Evolutionary conservation across 2,113 vertebrate genomes (phyloP).

Genomic region (Saguinus imperator): DNA sequence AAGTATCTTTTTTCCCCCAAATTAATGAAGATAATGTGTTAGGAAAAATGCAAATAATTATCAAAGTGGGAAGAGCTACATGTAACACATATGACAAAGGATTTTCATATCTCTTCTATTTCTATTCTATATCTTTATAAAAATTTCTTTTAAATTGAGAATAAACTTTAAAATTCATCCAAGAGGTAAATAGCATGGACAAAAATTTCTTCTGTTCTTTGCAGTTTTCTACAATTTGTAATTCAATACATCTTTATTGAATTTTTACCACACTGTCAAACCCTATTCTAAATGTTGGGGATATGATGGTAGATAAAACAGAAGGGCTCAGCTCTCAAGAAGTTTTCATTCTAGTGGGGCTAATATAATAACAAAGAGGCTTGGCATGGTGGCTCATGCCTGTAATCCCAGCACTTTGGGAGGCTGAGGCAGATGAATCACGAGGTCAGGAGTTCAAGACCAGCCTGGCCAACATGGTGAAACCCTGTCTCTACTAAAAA

Average conservation of each 20-base stretch:
- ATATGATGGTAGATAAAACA: background rate
- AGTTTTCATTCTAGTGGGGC: background rate
- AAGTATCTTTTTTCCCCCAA: background rate
- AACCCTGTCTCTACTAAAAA: no score
- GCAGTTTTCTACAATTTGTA: background rate
- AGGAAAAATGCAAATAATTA: background rate
- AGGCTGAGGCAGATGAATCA: no score
- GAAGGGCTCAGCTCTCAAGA: background rate
- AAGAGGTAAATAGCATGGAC: background rate
- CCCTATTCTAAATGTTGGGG: background rate
- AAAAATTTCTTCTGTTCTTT: slow-evolving; percentile 4
- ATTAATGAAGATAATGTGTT: background rate
- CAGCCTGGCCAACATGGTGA: no score
- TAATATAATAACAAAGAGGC: background rate
- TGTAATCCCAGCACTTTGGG: no score
- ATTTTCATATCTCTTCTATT: background rate
- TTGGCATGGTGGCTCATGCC: no score
- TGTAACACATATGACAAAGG: background rate
- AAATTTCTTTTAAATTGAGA: background rate
- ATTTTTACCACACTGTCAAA: background rate
- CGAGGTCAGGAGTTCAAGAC: no score
- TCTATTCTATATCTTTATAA: background rate
- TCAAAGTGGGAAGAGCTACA: background rate
- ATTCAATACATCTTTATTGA: background rate
- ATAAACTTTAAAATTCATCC: background rate